Evolutionary conservation across 2,888 invertebrate species (phyloP).

Genomic region (Rhagonycha lutea): DNA sequence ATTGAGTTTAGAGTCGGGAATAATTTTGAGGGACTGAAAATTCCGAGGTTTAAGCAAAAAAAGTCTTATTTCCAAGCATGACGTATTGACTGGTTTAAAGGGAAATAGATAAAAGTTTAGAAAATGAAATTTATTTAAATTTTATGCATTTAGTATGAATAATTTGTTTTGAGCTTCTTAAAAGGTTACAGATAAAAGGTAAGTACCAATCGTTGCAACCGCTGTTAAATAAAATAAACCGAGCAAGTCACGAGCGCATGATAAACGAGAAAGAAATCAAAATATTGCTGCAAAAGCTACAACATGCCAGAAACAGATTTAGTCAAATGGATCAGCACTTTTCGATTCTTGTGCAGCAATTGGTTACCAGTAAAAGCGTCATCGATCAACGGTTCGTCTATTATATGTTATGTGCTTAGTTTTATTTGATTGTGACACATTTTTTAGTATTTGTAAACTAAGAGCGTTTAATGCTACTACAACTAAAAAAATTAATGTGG

Average conservation of each 20-base stretch:
- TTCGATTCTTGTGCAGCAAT: conserved; percentile 43
- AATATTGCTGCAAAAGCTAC: conserved; percentile 44
- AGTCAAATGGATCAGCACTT: conserved; percentile 44
- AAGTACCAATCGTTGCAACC: conserved; percentile 52
- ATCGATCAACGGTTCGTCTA: conserved; percentile 50
- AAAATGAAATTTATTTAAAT: background rate
- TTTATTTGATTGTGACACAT: background rate
- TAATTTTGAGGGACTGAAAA: background rate
- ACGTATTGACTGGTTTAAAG: background rate
- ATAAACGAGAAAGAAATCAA: conserved; percentile 48
- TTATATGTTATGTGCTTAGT: background rate
- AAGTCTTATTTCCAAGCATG: background rate
- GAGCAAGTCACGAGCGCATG: conserved; percentile 46
- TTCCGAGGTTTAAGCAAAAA: background rate
- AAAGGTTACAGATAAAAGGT: conserved; percentile 54
- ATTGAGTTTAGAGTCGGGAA: background rate
- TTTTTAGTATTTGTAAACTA: background rate
- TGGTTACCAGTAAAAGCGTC: conserved; percentile 43
- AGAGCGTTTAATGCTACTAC: background rate
- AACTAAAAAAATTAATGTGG: background rate
- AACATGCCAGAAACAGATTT: conserved; percentile 44
- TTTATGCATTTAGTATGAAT: background rate
- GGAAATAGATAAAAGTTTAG: conserved; percentile 2
- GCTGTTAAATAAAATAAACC: conserved; percentile 48
- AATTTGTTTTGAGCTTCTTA: conserved; percentile 19